phyloP scores from a whole-genome alignment of 2,113 vertebrate genomes.

The Henicopernis longicauda region DNA sequence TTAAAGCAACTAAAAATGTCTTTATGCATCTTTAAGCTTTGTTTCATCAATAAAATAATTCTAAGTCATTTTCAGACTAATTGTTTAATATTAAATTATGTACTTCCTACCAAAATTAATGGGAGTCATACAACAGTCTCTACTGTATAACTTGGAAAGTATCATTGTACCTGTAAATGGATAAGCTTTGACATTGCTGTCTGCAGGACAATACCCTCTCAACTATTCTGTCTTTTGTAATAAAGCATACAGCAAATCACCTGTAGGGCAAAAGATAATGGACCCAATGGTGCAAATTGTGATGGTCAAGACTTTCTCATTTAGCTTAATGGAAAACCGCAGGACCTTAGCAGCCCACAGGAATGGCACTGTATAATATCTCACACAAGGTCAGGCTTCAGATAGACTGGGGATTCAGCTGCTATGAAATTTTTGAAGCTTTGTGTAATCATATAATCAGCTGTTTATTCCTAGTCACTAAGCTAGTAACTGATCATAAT shows the following conservation, averaged over 20 bases:
- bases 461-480: neutral
- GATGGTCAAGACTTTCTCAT: slow-evolving; percentile 33
- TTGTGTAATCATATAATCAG: neutral
- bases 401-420: neutral
- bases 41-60: neutral
- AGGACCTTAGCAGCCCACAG: slow-evolving; percentile 7
- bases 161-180: neutral
- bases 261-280: slow-evolving; percentile 39
- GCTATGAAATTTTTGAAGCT: neutral
- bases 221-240: neutral
- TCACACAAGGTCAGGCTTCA: slow-evolving; percentile 27
- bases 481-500: neutral
- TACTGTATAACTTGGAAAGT: neutral
- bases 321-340: slow-evolving; percentile 36
- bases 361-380: neutral
- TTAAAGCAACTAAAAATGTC: neutral
- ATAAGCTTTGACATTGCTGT: neutral
- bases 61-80: neutral
- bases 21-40: neutral
- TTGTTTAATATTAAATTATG: neutral
- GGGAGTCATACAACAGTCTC: neutral
- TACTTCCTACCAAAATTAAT: neutral
- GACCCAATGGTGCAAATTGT: neutral
- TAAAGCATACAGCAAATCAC: slow-evolving; percentile 8
- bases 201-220: neutral